phyloP scores from a whole-genome alignment of 2,888 invertebrate species.

The Volucella zonaria region DNA sequence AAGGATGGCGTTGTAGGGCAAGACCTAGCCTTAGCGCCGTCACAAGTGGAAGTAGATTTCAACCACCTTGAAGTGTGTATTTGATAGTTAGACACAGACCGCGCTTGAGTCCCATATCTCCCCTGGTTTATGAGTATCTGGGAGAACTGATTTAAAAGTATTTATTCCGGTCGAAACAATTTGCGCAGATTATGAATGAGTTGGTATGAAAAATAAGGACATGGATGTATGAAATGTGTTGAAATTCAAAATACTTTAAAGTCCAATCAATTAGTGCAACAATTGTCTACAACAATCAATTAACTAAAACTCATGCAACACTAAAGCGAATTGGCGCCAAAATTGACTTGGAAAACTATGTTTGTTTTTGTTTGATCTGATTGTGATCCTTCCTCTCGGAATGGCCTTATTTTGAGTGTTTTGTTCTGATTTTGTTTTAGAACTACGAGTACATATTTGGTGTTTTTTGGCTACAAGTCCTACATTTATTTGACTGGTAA shows the following conservation, averaged over 20 bases:
- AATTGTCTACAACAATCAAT: slow-evolving; percentile 45
- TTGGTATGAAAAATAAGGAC: too few species aligned
- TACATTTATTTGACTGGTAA: slow-evolving; percentile 27
- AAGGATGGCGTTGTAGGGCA: too few species aligned
- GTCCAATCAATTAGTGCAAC: slow-evolving; percentile 37
- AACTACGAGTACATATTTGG: neutral
- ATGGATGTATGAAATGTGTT: neutral
- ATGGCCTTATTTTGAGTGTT: neutral
- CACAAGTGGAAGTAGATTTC: too few species aligned
- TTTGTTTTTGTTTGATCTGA: slow-evolving; percentile 18
- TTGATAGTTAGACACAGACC: too few species aligned
- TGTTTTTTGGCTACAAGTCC: slow-evolving; percentile 26
- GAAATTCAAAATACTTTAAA: neutral
- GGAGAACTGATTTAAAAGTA: too few species aligned
- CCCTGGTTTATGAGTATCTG: too few species aligned
- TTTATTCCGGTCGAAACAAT: too few species aligned
- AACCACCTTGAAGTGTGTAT: too few species aligned
- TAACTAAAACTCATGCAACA: slow-evolving; percentile 66
- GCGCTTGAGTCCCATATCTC: too few species aligned
- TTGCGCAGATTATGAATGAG: too few species aligned
- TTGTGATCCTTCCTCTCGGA: neutral
- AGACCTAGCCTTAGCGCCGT: too few species aligned
- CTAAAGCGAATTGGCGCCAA: slow-evolving; percentile 21
- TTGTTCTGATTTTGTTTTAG: neutral
- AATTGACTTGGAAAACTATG: too few species aligned